Conservation (phyloP, 2,113 vertebrate species). For the Actenoides lindsayi region DNA sequence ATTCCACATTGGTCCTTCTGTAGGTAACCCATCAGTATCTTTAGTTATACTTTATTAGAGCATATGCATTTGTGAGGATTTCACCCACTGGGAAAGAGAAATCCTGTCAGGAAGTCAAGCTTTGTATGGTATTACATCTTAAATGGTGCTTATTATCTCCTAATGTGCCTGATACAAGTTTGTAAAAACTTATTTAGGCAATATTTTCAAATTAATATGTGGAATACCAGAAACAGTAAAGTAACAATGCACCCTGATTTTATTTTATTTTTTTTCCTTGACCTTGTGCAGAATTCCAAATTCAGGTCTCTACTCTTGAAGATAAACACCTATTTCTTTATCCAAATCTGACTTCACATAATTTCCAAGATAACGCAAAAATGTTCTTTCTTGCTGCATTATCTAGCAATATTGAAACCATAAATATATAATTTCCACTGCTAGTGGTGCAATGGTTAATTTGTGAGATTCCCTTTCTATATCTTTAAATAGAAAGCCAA, state of each 20-base stretch:
- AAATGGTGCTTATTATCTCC: neutral
- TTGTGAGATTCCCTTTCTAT: neutral
- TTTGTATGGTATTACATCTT: neutral
- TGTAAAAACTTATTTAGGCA: neutral
- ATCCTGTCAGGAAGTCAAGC: neutral
- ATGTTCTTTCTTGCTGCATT: neutral
- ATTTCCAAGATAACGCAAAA: neutral
- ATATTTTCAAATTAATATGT: neutral
- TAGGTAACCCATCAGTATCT: neutral
- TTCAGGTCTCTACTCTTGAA: neutral
- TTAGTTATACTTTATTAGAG: neutral
- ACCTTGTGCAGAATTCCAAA: neutral
- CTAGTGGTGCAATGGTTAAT: neutral
- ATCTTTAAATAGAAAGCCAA: neutral
- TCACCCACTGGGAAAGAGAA: neutral
- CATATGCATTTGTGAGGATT: neutral
- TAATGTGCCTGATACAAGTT: neutral
- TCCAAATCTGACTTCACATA: neutral
- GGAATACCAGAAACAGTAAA: neutral
- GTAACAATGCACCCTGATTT: neutral
- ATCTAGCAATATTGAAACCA: neutral
- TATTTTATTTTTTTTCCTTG: neutral
- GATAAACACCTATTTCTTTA: neutral
- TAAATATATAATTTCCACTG: neutral
- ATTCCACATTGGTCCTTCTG: neutral